Conservation (phyloP, 2,113 vertebrate species). For the Girardinichthys multiradiatus region DNA sequence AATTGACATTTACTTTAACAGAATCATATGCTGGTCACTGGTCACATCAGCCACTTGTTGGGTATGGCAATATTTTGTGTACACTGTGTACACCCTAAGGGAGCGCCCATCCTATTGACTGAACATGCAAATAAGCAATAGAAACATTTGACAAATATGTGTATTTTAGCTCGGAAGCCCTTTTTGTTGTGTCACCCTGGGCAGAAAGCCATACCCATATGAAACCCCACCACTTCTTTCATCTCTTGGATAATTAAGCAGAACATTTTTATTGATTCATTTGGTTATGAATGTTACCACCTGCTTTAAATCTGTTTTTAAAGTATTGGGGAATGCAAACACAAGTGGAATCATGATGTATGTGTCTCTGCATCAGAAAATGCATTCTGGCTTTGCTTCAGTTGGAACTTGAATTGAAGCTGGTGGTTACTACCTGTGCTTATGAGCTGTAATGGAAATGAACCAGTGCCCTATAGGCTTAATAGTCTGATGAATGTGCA, state of each 20-base stretch:
- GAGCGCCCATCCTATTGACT: neutral
- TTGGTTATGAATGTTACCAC: conserved; percentile 28
- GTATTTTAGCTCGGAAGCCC: neutral
- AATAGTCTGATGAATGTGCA: conserved; percentile 22
- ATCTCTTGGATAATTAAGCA: neutral
- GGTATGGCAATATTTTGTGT: neutral
- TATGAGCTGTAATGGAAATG: conserved; percentile 18
- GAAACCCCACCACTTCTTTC: neutral
- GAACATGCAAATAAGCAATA: neutral
- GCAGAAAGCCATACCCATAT: neutral
- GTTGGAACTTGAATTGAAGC: conserved; percentile 10
- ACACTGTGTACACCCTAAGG: neutral
- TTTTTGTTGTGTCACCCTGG: no score
- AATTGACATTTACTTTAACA: neutral
- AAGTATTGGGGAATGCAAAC: conserved; percentile 33
- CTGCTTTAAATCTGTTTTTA: conserved; percentile 17
- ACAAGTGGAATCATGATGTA: conserved; percentile 43
- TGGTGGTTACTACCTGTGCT: conserved; percentile 25
- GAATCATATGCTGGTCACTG: neutral
- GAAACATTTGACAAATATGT: neutral
- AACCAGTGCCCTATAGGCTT: conserved; percentile 20
- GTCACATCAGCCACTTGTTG: neutral
- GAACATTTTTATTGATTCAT: conserved; percentile 28
- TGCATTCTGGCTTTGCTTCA: conserved; percentile 39
- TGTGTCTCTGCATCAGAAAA: conserved; percentile 38